Evolutionary conservation across 2,113 vertebrate genomes (phyloP).

Genomic region (Nycticryphes semicollaris): DNA sequence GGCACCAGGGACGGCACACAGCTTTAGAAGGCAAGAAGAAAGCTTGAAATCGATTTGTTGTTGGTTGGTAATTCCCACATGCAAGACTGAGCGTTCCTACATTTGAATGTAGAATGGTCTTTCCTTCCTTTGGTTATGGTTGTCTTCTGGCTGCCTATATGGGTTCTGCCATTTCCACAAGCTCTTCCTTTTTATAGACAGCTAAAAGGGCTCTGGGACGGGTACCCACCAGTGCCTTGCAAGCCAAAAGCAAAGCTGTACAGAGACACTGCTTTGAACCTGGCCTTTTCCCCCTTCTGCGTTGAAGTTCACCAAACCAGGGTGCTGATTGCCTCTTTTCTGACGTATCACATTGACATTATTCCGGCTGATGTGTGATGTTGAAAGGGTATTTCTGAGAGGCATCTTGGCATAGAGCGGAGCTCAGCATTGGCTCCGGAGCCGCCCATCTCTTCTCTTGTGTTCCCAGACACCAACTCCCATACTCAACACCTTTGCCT

Average conservation of each 20-base stretch:
- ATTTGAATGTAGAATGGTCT: neutral
- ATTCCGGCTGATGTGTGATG: neutral
- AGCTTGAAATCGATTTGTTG: neutral
- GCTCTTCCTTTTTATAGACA: neutral
- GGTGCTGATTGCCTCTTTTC: neutral
- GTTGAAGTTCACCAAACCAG: neutral
- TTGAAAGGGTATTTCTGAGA: neutral
- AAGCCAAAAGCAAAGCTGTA: neutral
- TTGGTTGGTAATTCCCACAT: fast-evolving
- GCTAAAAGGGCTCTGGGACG: neutral
- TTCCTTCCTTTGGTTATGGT: neutral
- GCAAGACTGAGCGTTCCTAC: neutral
- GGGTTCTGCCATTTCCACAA: neutral
- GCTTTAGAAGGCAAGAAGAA: neutral
- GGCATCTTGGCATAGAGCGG: neutral
- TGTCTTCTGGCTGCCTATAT: neutral
- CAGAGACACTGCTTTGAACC: neutral
- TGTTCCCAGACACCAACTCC: neutral
- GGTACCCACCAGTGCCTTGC: neutral
- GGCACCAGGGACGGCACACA: neutral
- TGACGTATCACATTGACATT: neutral
- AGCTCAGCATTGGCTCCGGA: fast-evolving
- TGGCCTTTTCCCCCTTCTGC: neutral
- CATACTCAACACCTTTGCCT: neutral
- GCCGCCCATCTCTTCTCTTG: neutral